Conservation (phyloP, 2,888 invertebrate genomes). For the Megastigmus dorsalis region DNA sequence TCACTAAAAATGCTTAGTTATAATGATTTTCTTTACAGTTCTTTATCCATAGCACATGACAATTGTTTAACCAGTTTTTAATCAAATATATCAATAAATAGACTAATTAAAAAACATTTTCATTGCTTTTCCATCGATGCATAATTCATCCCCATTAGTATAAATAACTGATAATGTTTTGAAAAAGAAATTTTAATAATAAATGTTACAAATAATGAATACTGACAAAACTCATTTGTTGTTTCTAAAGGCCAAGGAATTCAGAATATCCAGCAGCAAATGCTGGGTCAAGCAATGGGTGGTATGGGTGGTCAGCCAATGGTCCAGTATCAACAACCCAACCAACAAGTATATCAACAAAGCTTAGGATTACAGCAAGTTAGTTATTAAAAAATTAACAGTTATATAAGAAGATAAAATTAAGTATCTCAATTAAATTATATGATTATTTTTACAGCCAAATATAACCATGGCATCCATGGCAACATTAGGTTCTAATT, state of each 20-base stretch:
- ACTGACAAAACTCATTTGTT: neutral
- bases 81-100: too few relatives aligned
- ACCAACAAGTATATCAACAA: conserved; percentile 81
- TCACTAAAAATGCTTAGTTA: too few relatives aligned
- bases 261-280: conserved; percentile 79
- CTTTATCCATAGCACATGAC: too few relatives aligned
- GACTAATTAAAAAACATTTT: too few relatives aligned
- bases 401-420: too few relatives aligned
- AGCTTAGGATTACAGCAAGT: conserved; percentile 81
- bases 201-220: neutral
- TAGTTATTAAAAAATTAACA: conserved; percentile 32
- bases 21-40: too few relatives aligned
- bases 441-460: conserved; percentile 59
- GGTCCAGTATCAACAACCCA: conserved; percentile 83
- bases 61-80: too few relatives aligned
- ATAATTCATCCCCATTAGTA: too few relatives aligned
- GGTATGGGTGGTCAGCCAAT: conserved; percentile 82
- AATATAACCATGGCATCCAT: conserved; percentile 73
- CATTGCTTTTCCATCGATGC: too few relatives aligned
- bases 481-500: conserved; percentile 79
- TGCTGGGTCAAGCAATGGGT: conserved; percentile 81
- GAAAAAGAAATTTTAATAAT: neutral
- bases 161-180: too few relatives aligned
- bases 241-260: conserved; percentile 75
- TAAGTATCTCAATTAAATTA: conserved; percentile 9